Base-by-base conservation (phyloP, 2,797 vertebrate genomes). In the Neoniphon sammara region DNA sequence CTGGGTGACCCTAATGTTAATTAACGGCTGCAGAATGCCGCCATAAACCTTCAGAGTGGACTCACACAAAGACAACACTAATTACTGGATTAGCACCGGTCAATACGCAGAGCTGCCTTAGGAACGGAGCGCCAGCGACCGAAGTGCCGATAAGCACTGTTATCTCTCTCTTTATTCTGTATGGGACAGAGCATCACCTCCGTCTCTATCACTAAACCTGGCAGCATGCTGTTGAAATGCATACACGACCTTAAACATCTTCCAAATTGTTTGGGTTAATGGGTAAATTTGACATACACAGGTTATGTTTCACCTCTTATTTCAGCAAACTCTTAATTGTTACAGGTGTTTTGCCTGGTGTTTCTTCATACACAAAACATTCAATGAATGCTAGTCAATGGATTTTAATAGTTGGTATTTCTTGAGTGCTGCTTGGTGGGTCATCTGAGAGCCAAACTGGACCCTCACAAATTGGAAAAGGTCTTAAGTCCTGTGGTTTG, bases 41-140 rank as follows among this genome's bases (percentile, higher is more conserved):
- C 90, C 90, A 94, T 94, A 94, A 95, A 95, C 88, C 90, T 91
- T 90, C 78, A 42, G 80, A 70, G 75, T 78, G 82, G 80, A 82
- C 84, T 87, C 83, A 73, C 76, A 80, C 75, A 69, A 75, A 78
- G 86, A 90, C 87, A 85, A 50, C 82, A 88, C 88, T 93, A 93
- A 94, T 94, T 93, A 94, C 89, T 88, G 84, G 85, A 93, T 93
- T 91, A 93, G 89, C 74, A 57, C 66, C 36, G 69, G 89, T 94
- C 93, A 92, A 94, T 94, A 94, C 69, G 63, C 70, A 82, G 42
- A 65, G 73, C 67, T 75, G 76, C 65, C 84, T 82, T 47, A 65
- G 56, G 70, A 80, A 81, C 61, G 77, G 64, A 73, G 75, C 39
- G 47, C 7, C 59, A 75, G 81, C 65, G 85, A 67, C 75, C 12